Base-by-base conservation (phyloP, 2,888 invertebrate genomes). In the Dugesia japonica region DNA sequence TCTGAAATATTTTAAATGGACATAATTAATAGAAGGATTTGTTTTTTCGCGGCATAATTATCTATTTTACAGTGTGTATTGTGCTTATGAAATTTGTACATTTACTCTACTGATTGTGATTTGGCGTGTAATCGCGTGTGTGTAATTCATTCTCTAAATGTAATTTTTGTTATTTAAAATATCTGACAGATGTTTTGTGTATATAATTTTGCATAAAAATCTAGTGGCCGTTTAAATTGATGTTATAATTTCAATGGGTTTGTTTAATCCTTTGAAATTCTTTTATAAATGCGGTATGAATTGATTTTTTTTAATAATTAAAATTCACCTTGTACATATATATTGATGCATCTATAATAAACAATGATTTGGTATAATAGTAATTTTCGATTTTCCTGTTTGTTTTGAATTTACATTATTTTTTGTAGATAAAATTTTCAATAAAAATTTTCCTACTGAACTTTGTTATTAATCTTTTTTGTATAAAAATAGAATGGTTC, bases 81-180 rank as follows among this genome's bases (percentile, higher is more conserved):
- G 56, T 56, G 56, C 17, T 56, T n/a, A 56, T 23, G 56, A 56
- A 56, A 4, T 56, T 56, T 56, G 56, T 56, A 56, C n/a, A 56
- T 56, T 56, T 56, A n/a, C 56, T 56, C 56, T 56, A 56, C 56
- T 56, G 56, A 56, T 56, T 56, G 23, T 56, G 56, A 56, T 56
- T 56, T 56, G 56, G 56, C 23, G 56, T n/a, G n/a, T n/a, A 23
- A 9, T 56, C n/a, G 56, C 17, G 56, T 56, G 56, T 23, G 4
- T 56, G 56, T 56, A 56, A 56, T 56, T 23, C 56, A 56, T 56
- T 56, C 13, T 31, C 56, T 56, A 4, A 56, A 56, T 56, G 56
- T 56, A 56, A n/a, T 56, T 4, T 56, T 56, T 56, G 56, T 56
- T 20, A 20, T n/a, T 23, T 56, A 56, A n/a, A 20, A 56, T 56